A percentile compares a stretch with the other conserved stretches of the same genome.
phyloP scores from a whole-genome alignment of 2,888 invertebrate genomes.

The Opisthograptis luteolata region DNA sequence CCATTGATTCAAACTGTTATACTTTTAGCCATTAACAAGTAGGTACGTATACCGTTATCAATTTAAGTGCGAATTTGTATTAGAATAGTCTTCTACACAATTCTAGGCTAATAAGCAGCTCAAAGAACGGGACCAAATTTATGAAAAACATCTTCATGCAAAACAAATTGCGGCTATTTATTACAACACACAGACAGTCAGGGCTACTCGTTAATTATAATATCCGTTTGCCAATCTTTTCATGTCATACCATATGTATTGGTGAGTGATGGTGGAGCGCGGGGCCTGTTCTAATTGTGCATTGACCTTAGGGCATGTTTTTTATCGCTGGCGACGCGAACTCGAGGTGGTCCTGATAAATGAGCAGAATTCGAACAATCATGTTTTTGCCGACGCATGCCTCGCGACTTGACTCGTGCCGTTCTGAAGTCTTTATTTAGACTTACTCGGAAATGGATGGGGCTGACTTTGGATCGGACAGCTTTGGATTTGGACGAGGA shows the following conservation, averaged over 20 bases:
- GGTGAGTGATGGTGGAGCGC: conserved; percentile 30
- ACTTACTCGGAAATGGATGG: conserved; percentile 28
- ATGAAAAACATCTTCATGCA: conserved; percentile 23
- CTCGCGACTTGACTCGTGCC: conserved; percentile 43
- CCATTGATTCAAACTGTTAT: conserved; percentile 12
- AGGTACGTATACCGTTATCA: conserved; percentile 22
- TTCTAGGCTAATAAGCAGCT: conserved; percentile 15
- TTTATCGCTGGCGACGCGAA: conserved; percentile 38
- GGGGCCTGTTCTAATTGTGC: conserved; percentile 60
- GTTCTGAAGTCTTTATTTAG: conserved; percentile 44
- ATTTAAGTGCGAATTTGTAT: conserved; percentile 14
- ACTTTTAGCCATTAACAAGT: conserved; percentile 13
- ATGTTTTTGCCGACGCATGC: conserved; percentile 45
- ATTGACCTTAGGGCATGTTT: conserved; percentile 56
- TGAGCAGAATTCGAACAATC: conserved; percentile 50
- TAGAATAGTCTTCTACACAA: conserved; percentile 10
- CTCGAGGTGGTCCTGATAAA: conserved; percentile 58
- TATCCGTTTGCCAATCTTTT: conserved; percentile 48
- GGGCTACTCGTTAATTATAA: conserved; percentile 25
- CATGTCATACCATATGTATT: conserved; percentile 54
- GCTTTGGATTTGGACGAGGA: conserved; percentile 2
- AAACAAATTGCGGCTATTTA: conserved; percentile 16
- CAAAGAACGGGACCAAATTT: conserved; percentile 18
- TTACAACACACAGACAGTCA: conserved; percentile 20
- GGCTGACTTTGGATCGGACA: conserved; percentile 1